Conservation (phyloP, 1,140 invertebrate species). For the Drosophila yakuba region DNA sequence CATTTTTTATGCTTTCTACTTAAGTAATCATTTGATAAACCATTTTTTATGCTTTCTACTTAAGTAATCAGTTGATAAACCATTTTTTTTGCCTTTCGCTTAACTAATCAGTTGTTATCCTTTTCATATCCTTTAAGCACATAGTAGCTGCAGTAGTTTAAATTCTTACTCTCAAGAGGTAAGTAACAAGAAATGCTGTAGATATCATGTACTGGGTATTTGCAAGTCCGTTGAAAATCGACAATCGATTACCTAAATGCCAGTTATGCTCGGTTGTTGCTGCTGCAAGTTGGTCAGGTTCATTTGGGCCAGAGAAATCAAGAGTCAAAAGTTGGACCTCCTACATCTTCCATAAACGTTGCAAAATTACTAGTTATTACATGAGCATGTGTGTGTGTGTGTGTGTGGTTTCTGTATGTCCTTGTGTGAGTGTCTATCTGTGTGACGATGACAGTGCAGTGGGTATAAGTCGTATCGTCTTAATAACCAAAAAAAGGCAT, state of each 20-base stretch:
- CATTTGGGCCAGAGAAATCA: constrained; percentile 78
- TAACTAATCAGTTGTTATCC: too few species aligned
- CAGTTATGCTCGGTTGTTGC: constrained; percentile 21
- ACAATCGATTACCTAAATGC: constrained; percentile 22
- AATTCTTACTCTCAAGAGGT: too few species aligned
- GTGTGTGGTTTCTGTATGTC: not conserved
- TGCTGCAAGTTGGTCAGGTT: constrained; percentile 43
- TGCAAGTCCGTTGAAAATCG: not conserved
- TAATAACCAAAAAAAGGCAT: constrained; percentile 82
- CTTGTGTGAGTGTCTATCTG: constrained; percentile 4
- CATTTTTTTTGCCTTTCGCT: too few species aligned
- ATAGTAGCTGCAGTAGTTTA: too few species aligned
- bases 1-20: too few species aligned
- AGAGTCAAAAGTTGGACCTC: constrained; percentile 70
- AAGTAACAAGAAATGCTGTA: not conserved
- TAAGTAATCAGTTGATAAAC: too few species aligned
- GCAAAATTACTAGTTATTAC: constrained; percentile 69
- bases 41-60: too few species aligned
- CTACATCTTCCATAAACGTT: constrained; percentile 55
- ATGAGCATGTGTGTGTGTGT: constrained; percentile 22
- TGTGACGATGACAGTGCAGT: constrained; percentile 53
- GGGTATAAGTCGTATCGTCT: constrained; percentile 61
- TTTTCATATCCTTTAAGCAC: too few species aligned
- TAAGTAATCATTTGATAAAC: too few species aligned
- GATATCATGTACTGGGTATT: constrained; percentile 3